phyloP scores from a whole-genome alignment of 2,113 vertebrate genomes.

The Carollia perspicillata region DNA sequence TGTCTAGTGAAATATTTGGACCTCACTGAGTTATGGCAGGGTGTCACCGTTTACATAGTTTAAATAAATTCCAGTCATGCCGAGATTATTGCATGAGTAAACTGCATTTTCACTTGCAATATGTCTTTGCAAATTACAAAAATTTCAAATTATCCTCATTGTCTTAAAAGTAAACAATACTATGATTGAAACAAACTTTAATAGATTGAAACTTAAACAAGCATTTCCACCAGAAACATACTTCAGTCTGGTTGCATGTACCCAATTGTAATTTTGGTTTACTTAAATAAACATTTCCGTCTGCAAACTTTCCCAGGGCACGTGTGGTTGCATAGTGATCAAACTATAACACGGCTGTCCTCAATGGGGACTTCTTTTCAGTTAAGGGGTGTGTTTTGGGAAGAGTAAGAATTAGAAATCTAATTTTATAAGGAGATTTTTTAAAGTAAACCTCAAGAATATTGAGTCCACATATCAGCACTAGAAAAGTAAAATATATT shows the following conservation, averaged over 20 bases:
- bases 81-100: neutral
- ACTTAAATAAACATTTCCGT: slow-evolving; percentile 54
- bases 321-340: slow-evolving; percentile 2
- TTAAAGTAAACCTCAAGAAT: neutral
- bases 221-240: slow-evolving; percentile 41
- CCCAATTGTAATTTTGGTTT: slow-evolving; percentile 36
- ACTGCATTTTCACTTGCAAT: slow-evolving; percentile 23
- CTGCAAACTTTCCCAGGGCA: slow-evolving; percentile 18
- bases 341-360: neutral
- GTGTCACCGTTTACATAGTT: neutral
- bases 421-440: neutral
- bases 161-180: slow-evolving; percentile 15
- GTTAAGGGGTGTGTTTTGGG: neutral
- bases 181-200: slow-evolving; percentile 51
- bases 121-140: slow-evolving; percentile 15
- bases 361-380: neutral
- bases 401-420: neutral
- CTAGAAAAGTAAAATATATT: neutral
- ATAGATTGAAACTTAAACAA: slow-evolving; percentile 46
- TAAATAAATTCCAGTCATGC: slow-evolving; percentile 4
- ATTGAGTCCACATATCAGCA: neutral
- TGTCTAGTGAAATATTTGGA: neutral
- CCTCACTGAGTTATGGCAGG: neutral
- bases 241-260: neutral
- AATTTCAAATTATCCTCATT: neutral